Evolutionary conservation across 53 echinoderm and acorn worm genomes (phyloP).

Genomic region (Temnopleurus reevesii): DNA sequence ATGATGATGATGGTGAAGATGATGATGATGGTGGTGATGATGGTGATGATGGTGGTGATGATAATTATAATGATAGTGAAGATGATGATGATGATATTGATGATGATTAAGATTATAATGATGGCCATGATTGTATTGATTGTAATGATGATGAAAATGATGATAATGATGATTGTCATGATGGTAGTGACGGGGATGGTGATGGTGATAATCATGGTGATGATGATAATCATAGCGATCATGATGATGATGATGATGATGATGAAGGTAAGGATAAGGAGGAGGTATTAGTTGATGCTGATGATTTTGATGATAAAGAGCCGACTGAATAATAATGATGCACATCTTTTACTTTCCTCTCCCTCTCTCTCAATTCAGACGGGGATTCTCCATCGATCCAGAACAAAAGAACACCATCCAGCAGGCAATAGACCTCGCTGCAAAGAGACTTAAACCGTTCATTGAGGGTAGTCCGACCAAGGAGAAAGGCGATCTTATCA

Average conservation of each 20-base stretch:
- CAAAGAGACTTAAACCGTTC: slow-evolving; percentile 14
- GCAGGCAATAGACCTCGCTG: slow-evolving; percentile 38
- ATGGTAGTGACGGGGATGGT: neutral
- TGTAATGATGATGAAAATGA: neutral
- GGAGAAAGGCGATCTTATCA: slow-evolving; percentile 47
- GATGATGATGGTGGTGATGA: neutral
- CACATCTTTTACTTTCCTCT: neutral
- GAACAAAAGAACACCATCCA: slow-evolving; percentile 33
- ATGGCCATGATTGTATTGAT: neutral
- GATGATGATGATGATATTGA: neutral
- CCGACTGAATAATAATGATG: no score
- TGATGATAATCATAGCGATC: neutral
- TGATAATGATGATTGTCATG: neutral
- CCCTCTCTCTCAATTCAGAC: neutral
- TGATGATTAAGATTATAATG: neutral
- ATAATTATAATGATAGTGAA: neutral
- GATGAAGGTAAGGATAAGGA: neutral
- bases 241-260: neutral
- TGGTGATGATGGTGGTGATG: neutral
- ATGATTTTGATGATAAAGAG: neutral
- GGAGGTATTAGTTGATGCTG: neutral
- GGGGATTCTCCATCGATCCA: neutral
- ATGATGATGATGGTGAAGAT: neutral
- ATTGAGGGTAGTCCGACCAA: slow-evolving; percentile 41
- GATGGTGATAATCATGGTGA: neutral